Percentiles rank a stretch among this genome's conserved stretches.
Evolutionary conservation across 2,888 invertebrate species (phyloP).

Genomic region (Chloroclystis v-ata): DNA sequence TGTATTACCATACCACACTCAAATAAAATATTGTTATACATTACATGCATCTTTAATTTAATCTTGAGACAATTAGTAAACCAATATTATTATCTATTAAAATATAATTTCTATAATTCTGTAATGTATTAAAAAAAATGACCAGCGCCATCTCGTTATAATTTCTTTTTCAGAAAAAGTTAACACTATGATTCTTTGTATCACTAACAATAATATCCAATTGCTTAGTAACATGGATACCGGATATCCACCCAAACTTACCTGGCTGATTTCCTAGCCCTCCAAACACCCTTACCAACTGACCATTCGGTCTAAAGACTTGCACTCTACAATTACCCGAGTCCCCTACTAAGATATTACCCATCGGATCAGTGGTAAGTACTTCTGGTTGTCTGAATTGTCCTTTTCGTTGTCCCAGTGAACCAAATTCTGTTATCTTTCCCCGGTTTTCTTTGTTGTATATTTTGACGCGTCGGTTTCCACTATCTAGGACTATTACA

Average conservation of each 20-base stretch:
- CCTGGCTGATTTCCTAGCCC: constrained; percentile 64
- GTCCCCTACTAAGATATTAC: constrained; percentile 87
- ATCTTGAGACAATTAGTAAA: too few relatives aligned
- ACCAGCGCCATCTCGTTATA: constrained; percentile 6
- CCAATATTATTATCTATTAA: too few relatives aligned
- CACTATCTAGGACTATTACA: constrained; percentile 82
- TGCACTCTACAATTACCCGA: constrained; percentile 87
- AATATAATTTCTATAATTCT: too few relatives aligned
- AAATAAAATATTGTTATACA: constrained; percentile 51
- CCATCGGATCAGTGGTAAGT: constrained; percentile 83
- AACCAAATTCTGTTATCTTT: constrained; percentile 81
- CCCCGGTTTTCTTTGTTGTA: constrained; percentile 74
- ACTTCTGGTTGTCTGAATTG: constrained; percentile 87
- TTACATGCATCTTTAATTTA: too few relatives aligned
- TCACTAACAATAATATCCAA: constrained; percentile 81
- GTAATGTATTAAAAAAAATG: too few relatives aligned
- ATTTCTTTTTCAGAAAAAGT: constrained; percentile 50
- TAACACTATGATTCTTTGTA: constrained; percentile 73
- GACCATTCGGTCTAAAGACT: constrained; percentile 84
- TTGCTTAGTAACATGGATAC: constrained; percentile 79
- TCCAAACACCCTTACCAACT: constrained; percentile 82
- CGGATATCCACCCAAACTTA: constrained; percentile 84
- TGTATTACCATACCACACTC: constrained; percentile 39
- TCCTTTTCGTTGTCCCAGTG: constrained; percentile 81
- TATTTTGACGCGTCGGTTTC: constrained; percentile 83